Evolutionary conservation across 2,113 vertebrate species (phyloP).

Genomic region (Ranitomeya variabilis): DNA sequence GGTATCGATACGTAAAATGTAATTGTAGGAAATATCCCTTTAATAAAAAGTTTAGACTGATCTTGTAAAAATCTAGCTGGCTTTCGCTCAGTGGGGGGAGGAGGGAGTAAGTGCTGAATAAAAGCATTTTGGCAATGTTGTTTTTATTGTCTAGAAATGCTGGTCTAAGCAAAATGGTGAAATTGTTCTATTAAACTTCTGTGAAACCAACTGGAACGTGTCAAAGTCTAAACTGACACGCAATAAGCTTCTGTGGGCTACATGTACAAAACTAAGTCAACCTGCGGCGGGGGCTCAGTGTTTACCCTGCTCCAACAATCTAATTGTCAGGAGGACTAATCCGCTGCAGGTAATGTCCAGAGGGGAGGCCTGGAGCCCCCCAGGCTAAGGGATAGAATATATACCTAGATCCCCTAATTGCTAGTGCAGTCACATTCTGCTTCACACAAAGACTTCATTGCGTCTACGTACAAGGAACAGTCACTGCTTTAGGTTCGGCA

Average conservation of each 20-base stretch:
- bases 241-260: neutral
- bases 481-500: no score
- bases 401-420: no score
- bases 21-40: neutral
- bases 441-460: no score
- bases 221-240: neutral
- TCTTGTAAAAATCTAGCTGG: neutral
- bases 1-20: no score
- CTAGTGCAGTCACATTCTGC: no score
- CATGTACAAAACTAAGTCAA: neutral
- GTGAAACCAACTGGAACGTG: slow-evolving; percentile 14
- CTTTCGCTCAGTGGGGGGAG: neutral
- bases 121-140: neutral
- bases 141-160: slow-evolving; percentile 9
- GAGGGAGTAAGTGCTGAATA: neutral
- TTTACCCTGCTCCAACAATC: neutral
- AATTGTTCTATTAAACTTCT: slow-evolving; percentile 30
- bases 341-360: neutral
- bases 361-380: neutral
- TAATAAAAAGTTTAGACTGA: neutral
- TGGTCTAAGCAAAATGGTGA: neutral
- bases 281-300: neutral
- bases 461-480: no score
- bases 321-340: neutral
- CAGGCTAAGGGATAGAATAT: no score